Conservation (phyloP, 2,113 vertebrate species). For the Ornithorhynchus anatinus region DNA sequence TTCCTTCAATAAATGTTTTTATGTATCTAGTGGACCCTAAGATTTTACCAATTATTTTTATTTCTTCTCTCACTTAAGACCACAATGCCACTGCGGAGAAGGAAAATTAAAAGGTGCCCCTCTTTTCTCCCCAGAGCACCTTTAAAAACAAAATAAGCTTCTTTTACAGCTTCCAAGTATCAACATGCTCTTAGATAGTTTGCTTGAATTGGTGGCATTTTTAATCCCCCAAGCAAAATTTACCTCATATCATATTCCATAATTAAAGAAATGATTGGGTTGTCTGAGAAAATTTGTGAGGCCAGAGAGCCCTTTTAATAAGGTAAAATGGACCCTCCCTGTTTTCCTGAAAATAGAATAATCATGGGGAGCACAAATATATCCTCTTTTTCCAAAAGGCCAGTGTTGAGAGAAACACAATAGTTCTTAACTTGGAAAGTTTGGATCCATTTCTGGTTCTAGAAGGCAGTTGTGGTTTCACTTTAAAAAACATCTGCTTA, state of each 20-base stretch:
- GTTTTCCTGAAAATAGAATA: neutral
- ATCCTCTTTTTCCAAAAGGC: neutral
- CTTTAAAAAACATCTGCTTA: conserved; percentile 2
- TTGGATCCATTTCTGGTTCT: neutral
- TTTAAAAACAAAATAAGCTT: neutral
- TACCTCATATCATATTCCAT: neutral
- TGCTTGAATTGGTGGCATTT: neutral
- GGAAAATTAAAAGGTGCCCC: neutral
- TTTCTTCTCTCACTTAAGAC: neutral
- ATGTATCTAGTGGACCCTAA: neutral
- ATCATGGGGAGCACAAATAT: neutral
- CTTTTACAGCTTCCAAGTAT: neutral
- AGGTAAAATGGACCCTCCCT: neutral
- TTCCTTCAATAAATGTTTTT: neutral
- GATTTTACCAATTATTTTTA: neutral
- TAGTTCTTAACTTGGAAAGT: neutral
- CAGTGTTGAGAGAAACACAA: neutral
- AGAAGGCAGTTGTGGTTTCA: neutral
- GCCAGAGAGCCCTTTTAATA: neutral
- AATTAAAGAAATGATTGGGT: neutral
- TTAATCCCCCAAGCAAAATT: neutral
- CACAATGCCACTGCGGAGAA: neutral
- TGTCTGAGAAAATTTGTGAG: neutral
- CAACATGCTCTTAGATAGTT: neutral
- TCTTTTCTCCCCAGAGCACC: neutral